These are phyloP conservation scores for Osmerus eperlanus DNA, from an alignment of 2,113 vertebrate genomes.

Conservation along the genomic window DNA sequence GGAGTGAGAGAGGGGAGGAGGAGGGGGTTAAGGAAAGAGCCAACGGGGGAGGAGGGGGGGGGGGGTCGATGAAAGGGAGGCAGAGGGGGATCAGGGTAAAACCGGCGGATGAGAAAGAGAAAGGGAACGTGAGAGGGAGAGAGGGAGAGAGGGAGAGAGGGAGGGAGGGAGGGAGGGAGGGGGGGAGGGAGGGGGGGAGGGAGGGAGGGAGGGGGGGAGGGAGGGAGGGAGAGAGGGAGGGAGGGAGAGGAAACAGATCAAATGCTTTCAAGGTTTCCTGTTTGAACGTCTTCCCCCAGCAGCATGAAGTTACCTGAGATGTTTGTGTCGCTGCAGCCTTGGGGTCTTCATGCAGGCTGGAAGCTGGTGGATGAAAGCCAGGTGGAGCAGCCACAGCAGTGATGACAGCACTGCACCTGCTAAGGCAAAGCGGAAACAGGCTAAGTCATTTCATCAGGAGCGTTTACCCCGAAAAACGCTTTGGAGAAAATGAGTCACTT, in stretches of 20 bases:
- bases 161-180: slow-evolving; percentile 11
- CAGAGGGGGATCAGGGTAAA: background rate
- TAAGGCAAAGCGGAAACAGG: background rate
- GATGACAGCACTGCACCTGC: background rate
- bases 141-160: no score
- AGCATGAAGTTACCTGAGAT: slow-evolving; percentile 38
- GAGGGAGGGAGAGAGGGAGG: slow-evolving; percentile 18
- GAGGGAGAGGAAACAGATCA: slow-evolving; percentile 31
- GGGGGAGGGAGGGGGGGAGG: background rate
- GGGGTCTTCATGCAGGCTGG: slow-evolving; percentile 11
- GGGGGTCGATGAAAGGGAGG: background rate
- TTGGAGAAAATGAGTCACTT: no score
- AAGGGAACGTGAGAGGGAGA: slow-evolving; percentile 4
- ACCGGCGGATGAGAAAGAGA: background rate
- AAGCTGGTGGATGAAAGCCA: background rate
- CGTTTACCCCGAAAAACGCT: background rate
- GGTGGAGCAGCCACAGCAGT: background rate
- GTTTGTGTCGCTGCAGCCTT: slow-evolving; percentile 41
- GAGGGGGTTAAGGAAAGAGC: background rate
- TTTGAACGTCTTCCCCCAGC: slow-evolving; percentile 44
- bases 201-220: background rate
- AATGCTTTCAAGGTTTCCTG: slow-evolving; percentile 49
- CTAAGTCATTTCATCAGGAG: background rate
- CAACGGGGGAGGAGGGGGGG: slow-evolving; percentile 25
- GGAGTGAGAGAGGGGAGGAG: slow-evolving; percentile 22